phyloP scores from a whole-genome alignment of 2,113 vertebrate genomes.

The Raphicerus campestris region DNA sequence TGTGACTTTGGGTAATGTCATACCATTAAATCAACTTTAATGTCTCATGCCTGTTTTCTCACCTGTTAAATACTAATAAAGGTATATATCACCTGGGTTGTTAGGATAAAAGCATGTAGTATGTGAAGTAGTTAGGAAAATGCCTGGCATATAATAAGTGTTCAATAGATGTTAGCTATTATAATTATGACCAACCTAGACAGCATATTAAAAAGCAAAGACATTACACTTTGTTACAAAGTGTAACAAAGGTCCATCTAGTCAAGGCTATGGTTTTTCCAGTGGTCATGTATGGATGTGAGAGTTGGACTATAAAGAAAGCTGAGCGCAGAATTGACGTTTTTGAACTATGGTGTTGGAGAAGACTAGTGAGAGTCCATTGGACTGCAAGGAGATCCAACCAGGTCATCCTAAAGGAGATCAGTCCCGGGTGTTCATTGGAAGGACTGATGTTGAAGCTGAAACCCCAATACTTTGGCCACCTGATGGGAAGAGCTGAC shows the following conservation, averaged over 20 bases:
- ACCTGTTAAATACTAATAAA: not conserved
- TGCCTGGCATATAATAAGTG: not conserved
- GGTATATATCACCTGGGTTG: not conserved
- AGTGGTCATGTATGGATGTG: not conserved
- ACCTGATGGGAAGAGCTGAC: not conserved
- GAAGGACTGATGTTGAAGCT: not conserved
- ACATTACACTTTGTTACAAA: no score
- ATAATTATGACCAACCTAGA: not conserved
- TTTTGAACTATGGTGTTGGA: not conserved
- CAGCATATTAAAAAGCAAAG: not conserved
- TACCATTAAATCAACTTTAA: not conserved
- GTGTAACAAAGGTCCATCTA: not conserved
- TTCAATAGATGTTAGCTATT: conserved; percentile 1
- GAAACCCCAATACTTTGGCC: not conserved
- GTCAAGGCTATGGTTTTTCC: not conserved
- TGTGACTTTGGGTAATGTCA: not conserved
- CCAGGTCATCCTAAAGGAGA: not conserved
- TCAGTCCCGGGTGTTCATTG: not conserved
- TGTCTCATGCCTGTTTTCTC: not conserved
- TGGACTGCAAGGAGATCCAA: not conserved
- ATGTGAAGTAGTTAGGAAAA: not conserved
- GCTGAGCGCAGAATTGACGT: not conserved
- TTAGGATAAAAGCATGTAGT: conserved; percentile 13
- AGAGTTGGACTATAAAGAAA: not conserved
- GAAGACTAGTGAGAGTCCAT: not conserved